Base-by-base conservation (phyloP, 2,113 vertebrate species). In the Hypanus sabinus region DNA sequence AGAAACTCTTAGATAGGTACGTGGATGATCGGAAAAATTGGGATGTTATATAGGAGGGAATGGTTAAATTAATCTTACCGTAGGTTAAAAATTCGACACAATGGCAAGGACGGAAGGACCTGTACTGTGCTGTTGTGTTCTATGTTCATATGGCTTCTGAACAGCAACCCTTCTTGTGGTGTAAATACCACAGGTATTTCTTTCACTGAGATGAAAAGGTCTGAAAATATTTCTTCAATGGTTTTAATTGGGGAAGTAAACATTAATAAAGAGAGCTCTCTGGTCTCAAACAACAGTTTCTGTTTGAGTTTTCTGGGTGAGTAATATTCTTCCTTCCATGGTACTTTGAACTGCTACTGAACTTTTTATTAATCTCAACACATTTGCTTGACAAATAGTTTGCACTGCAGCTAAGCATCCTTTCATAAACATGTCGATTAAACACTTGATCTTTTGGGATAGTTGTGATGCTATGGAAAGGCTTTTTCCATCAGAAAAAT, bases 221-320 rank as follows among this genome's bases (percentile, higher is more conserved):
- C 80, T 55, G 80, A 24, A 5, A 24, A 24, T 9, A 0, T 55
- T 83, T 57, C 27, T 83, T 27, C 77, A 5, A 3, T 36, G 36
- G 18, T 81, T 81, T 20, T 55, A 27, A 24, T 83, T 83, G 46
- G 22, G 55, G 38, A 57, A 83, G 11, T 83, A 83, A 55, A 87
- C 30, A 5, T 14, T 87, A 27, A 62, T 62, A 12, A 27, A 12
- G 24, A 87, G 55, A 87, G n/a, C 57, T 62, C 62, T 9, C 20
- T 92, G 68, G 27, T 87, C 24, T 87, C 62, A 92, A 92, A 91
- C 30, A 91, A 65, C 65, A 92, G 62, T 65, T 27, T 92, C 62
- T 70, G 38, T 71, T 20, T 14, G n/a, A 3, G 62, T 38, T 92
- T 38, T 10, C 90, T 6, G 10, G 33, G 4, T 71, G 65, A 71